A percentile compares a stretch with the other conserved stretches of the same genome.
phyloP scores from a whole-genome alignment of 2,888 invertebrate species.

The Tuberolachnus salignus region DNA sequence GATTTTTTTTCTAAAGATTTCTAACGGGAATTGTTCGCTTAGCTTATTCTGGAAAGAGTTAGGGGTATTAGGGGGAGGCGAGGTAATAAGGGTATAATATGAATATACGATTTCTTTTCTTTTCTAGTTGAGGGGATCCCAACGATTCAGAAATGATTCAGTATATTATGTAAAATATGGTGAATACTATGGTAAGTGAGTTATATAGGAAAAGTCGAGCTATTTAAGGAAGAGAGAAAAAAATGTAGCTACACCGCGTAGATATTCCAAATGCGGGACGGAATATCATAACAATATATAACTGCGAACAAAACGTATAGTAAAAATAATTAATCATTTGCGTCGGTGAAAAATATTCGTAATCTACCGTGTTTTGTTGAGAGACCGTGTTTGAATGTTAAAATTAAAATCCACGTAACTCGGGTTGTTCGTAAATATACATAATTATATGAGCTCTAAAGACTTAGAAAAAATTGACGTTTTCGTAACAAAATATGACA shows the following conservation, averaged over 20 bases:
- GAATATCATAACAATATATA: not conserved
- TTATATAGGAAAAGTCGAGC: not conserved
- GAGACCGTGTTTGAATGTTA: too few species aligned
- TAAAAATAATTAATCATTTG: too few species aligned
- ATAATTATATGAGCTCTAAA: too few species aligned
- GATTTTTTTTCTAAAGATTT: not conserved
- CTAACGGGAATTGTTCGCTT: not conserved
- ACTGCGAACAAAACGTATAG: too few species aligned
- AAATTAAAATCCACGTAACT: too few species aligned
- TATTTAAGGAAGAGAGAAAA: not conserved
- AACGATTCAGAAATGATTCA: not conserved
- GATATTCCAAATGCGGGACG: not conserved
- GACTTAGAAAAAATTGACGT: too few species aligned
- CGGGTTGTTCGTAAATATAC: too few species aligned
- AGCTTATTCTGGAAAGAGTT: not conserved
- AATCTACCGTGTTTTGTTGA: too few species aligned
- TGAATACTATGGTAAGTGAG: not conserved
- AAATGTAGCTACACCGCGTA: not conserved
- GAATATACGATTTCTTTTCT: slow-evolving; percentile 5
- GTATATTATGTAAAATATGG: not conserved
- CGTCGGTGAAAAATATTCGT: too few species aligned
- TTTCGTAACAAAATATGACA: too few species aligned
- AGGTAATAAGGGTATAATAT: not conserved
- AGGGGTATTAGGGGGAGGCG: not conserved
- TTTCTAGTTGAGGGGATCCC: not conserved